Base-by-base conservation (phyloP, 2,113 vertebrate genomes). In the Tenebrosternarchus preto region DNA sequence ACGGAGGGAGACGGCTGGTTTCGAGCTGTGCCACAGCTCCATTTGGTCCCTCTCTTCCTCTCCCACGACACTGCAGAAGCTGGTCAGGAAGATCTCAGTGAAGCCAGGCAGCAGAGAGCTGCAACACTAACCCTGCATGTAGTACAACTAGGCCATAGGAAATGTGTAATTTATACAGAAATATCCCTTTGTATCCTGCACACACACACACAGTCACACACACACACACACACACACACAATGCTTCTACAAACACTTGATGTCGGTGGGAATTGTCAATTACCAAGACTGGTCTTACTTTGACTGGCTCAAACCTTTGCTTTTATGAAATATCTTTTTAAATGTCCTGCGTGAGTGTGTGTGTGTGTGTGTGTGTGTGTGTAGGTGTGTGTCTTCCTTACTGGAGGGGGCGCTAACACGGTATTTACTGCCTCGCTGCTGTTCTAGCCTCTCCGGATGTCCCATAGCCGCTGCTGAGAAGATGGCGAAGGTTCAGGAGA, bases 391-490 rank as follows among this genome's bases (percentile, higher is more conserved):
- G 8, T 22, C 8, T 50, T 9, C 2, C 8, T 15, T 15, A 50
- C 43, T 0, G 36, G 7, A n/a, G 1, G 12, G 27, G n/a, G 27
- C 76, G 50, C 57, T 75, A 80, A 73, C 72, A 90, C 63, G 76
- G 71, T 61, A 33, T 33, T 25, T 61, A 39, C 70, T 88, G 27
- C 83, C 64, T 82, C 80, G 31, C 43, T 73, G 71, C 36, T 86
- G 59, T 91, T 95, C 87, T 94, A 99, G 98, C 94, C 94, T 99
- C 88, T 99, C 98, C 7, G 98, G 98, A 74, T 99, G 98, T 90
- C 97, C 97, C 82, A 98, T 99, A 77, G 98, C 98, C 85, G 98
- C 98, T 4, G 97, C 97, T 84, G 98, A 99, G 90, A 99, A 99
- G 91, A 90, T 99, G 92, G 95, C 97, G 50, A 99, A 99, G 89